Evolutionary conservation across 2,797 vertebrate genomes (phyloP), one percentile per base, ranked within the genome.

Genomic region (Gobio occitaniae): DNA sequence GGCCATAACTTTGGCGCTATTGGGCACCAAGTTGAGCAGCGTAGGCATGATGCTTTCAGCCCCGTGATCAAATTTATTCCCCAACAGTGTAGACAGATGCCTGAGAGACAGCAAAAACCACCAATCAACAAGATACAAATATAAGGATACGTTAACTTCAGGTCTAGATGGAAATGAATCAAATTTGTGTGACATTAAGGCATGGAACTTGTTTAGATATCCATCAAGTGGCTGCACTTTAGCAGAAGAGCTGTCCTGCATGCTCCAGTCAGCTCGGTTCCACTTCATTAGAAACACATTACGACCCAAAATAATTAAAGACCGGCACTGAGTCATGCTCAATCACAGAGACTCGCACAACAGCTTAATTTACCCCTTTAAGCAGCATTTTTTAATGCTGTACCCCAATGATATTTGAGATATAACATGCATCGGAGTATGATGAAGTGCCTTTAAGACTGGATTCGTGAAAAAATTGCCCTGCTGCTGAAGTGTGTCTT

Each of bases 1-100:
- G 91, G 98, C 97, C 96, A 99, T 99, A 90, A 99, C 92, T 96
- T 99, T 99, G 96, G 98, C 97, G 93, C 97, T 99, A 92, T 99
- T 99, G 25, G 98, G 97, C 92, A 99, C 98, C 32, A 99, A 96
- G 94, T 99, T 99, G 91, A 99, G 98, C 91, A 99, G 95, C 0
- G 94, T 98, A 93, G 98, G 98, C 98, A 99, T 99, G 91, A 98
- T 93, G 89, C 95, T 96, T 95, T 99, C 98, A 11, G 98, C 98
- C 84, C 96, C 97, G 71, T 99, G 98, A 93, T 99, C 98, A 94
- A 99, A 99, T 92, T 97, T 98, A 94, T 97, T 99, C 61, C 97
- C 96, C 92, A 99, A 93, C 87, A 99, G 82, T 3, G 94, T 96
- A 11, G 98, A 99, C 86, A 99, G 90, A 92, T 99, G 94, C 87